A percentile compares a stretch with the other conserved stretches of the same genome.
phyloP scores from a whole-genome alignment of 2,888 invertebrate species.

The Drosophila ustulata region DNA sequence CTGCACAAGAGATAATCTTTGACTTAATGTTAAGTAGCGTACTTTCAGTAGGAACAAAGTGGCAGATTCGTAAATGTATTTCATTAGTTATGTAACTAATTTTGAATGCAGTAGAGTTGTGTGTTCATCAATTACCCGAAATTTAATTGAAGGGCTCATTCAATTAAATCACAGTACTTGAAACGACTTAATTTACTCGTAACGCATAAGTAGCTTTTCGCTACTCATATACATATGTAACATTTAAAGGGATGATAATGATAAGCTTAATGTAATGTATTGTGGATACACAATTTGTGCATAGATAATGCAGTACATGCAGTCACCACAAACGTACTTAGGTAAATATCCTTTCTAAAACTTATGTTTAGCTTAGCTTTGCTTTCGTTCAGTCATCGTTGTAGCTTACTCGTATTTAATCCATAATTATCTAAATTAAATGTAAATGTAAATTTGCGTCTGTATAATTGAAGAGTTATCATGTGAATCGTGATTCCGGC shows the following conservation, averaged over 20 bases:
- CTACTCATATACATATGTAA: neutral
- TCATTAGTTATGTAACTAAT: neutral
- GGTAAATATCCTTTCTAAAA: constrained; percentile 18
- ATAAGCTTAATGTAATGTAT: neutral
- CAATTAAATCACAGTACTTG: constrained; percentile 75
- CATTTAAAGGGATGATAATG: neutral
- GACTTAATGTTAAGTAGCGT: constrained; percentile 15
- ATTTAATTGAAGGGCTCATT: constrained; percentile 79
- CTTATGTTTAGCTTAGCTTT: constrained; percentile 67
- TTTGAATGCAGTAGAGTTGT: constrained; percentile 20
- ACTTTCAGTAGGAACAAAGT: constrained; percentile 6
- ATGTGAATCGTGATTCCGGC: neutral
- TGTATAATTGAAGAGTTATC: constrained; percentile 29
- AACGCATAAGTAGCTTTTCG: neutral
- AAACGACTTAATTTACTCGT: constrained; percentile 15
- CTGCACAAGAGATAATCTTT: constrained; percentile 7
- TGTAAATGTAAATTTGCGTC: constrained; percentile 11
- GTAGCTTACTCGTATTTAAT: constrained; percentile 31
- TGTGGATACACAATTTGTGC: neutral
- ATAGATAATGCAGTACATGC: neutral
- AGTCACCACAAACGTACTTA: neutral
- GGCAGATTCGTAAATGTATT: constrained; percentile 4
- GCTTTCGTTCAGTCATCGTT: constrained; percentile 70
- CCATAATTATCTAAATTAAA: constrained; percentile 25
- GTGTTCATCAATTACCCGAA: constrained; percentile 63